Conservation (phyloP, 2,797 vertebrate species). For the Fundulus diaphanus region DNA sequence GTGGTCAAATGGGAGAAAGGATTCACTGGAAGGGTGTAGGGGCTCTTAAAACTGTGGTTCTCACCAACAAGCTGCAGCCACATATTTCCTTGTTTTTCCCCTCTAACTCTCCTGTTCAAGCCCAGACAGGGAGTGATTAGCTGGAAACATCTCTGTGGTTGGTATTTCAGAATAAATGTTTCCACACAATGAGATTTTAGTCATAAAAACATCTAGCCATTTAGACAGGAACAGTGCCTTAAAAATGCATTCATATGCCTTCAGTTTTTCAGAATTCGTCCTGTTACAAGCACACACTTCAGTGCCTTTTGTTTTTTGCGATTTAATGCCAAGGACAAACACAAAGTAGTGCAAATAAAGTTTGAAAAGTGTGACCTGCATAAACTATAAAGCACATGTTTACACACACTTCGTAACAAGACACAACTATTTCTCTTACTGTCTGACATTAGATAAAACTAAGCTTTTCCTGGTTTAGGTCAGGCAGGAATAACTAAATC, state of each 20-base stretch:
- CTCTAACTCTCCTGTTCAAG: slow-evolving; percentile 56
- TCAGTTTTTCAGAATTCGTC: neutral
- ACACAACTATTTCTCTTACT: neutral
- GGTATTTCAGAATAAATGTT: slow-evolving; percentile 50
- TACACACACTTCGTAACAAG: neutral
- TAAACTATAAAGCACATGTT: neutral
- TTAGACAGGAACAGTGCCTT: slow-evolving; percentile 5
- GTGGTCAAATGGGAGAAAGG: slow-evolving; percentile 48
- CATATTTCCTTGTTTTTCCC: slow-evolving; percentile 54
- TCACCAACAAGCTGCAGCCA: slow-evolving; percentile 59
- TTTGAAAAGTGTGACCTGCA: neutral
- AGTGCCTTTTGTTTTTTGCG: neutral
- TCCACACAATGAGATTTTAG: slow-evolving; percentile 44
- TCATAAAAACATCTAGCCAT: slow-evolving; percentile 12
- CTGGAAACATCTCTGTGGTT: slow-evolving; percentile 66
- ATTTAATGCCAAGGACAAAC: neutral
- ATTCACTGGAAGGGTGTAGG: slow-evolving; percentile 60
- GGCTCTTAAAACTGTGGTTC: slow-evolving; percentile 68
- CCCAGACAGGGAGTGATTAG: slow-evolving; percentile 54
- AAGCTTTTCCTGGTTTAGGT: neutral
- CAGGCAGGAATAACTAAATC: neutral
- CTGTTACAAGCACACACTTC: neutral
- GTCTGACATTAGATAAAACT: neutral
- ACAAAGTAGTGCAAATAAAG: neutral
- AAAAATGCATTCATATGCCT: neutral